phyloP scores from a whole-genome alignment of 1,140 invertebrate genomes.

The Teleogryllus occipitalis region DNA sequence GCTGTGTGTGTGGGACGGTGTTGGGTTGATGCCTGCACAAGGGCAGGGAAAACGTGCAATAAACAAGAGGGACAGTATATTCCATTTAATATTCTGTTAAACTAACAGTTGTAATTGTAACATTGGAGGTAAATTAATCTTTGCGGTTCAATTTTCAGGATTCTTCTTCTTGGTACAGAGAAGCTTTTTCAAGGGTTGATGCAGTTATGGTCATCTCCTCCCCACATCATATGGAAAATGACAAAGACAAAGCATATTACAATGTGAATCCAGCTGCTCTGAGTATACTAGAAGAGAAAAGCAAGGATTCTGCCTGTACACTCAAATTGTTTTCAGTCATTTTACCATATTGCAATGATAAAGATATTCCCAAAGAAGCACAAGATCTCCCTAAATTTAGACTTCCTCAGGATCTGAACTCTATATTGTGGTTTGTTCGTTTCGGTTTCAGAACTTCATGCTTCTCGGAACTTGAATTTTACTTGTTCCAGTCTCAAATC shows the following conservation, averaged over 20 bases:
- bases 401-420: not conserved
- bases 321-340: not conserved
- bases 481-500: not conserved
- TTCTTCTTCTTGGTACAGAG: not conserved
- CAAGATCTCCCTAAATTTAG: not conserved
- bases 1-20: too few species aligned
- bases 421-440: not conserved
- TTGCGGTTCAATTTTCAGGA: not conserved
- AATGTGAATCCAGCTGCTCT: not conserved
- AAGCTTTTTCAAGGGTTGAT: not conserved
- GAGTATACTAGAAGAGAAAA: not conserved
- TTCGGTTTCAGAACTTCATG: not conserved
- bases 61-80: too few species aligned
- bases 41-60: too few species aligned
- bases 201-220: not conserved
- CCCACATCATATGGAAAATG: not conserved
- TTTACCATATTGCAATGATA: not conserved
- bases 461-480: not conserved
- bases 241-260: not conserved
- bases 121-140: not conserved
- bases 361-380: not conserved
- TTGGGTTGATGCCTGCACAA: too few species aligned
- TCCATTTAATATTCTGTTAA: too few species aligned
- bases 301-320: not conserved
- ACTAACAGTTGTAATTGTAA: too few species aligned